These are phyloP conservation scores for Spinus pinus DNA, from an alignment of 2,797 vertebrate genomes.

Conservation along the genomic window DNA sequence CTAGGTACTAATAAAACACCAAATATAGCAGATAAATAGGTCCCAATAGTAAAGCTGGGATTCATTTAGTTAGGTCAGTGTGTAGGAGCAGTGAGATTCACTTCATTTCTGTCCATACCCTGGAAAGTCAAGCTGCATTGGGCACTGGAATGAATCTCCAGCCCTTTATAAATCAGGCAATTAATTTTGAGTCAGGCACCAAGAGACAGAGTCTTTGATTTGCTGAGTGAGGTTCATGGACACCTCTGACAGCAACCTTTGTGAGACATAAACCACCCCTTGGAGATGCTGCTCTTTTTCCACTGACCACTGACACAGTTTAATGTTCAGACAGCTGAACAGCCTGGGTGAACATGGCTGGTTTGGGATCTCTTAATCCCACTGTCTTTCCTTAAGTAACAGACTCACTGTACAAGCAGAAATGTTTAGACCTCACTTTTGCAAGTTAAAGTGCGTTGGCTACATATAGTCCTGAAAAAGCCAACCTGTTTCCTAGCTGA, in stretches of 20 bases:
- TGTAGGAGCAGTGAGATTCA: neutral
- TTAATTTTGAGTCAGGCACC: neutral
- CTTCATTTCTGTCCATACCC: neutral
- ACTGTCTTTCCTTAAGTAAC: neutral
- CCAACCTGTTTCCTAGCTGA: neutral
- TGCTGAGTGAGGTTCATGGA: neutral
- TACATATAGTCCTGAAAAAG: neutral
- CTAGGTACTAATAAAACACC: neutral
- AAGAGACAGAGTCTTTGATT: neutral
- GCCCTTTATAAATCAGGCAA: neutral
- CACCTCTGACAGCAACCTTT: neutral
- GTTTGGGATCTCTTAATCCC: neutral
- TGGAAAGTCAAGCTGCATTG: neutral
- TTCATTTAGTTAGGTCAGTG: neutral
- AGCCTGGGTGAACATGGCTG: neutral
- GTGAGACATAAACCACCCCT: neutral
- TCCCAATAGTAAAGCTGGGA: neutral
- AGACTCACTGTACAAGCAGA: neutral
- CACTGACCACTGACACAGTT: neutral
- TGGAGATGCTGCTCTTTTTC: neutral
- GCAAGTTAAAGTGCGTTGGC: neutral
- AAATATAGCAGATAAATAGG: neutral
- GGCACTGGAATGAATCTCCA: neutral
- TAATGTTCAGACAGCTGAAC: neutral
- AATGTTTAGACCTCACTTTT: neutral